phyloP scores from a whole-genome alignment of 2,797 vertebrate genomes.

The Euphonia xanthogaster region DNA sequence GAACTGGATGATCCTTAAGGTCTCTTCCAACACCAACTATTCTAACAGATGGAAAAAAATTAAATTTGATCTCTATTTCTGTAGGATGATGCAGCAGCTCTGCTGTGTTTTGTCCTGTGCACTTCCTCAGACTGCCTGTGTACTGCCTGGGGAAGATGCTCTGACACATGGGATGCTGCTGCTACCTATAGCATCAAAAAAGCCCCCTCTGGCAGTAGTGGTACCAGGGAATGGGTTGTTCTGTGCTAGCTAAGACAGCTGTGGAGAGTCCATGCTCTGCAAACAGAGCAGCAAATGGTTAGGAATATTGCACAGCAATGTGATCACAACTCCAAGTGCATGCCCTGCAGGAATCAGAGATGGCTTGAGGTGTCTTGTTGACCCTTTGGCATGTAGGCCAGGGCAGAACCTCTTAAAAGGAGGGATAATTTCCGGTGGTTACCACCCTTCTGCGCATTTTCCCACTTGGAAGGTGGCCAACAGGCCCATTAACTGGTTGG shows the following conservation, averaged over 20 bases:
- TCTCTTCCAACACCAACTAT: neutral
- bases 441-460: neutral
- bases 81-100: neutral
- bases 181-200: neutral
- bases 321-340: rapidly evolving
- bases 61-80: neutral
- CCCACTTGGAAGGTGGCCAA: neutral
- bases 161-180: neutral
- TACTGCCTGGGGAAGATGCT: neutral
- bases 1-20: neutral
- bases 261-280: neutral
- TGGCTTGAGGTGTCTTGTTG: neutral
- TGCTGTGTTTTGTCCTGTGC: neutral
- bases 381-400: neutral
- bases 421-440: neutral
- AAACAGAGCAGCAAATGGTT: neutral
- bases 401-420: neutral
- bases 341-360: neutral
- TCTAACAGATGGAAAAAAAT: neutral
- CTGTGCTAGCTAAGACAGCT: neutral
- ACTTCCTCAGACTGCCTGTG: neutral
- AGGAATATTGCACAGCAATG: neutral
- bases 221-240: neutral
- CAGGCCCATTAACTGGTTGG: neutral
- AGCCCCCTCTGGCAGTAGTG: neutral